These are phyloP conservation scores for Falcaria lacertinaria DNA, from an alignment of 2,888 invertebrate genomes.

Conservation along the genomic window DNA sequence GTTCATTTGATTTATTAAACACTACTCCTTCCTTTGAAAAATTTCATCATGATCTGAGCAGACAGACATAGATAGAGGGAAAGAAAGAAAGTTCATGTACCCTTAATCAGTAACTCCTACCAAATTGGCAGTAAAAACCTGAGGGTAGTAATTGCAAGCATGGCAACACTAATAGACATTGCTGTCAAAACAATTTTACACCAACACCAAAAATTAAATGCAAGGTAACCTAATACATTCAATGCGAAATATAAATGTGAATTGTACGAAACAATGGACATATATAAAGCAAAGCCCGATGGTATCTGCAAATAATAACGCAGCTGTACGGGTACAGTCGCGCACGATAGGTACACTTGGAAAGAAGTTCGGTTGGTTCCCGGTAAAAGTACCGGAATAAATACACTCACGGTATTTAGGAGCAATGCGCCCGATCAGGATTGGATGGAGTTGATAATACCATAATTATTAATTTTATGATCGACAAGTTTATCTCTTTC, in stretches of 20 bases:
- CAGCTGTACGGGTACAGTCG: constrained; percentile 30
- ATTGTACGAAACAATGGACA: constrained; percentile 23
- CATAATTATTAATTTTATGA: constrained; percentile 1
- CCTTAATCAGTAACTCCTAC: too few relatives aligned
- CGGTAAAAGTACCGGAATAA: constrained; percentile 70
- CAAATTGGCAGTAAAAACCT: too few relatives aligned
- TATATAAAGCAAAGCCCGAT: constrained; percentile 35
- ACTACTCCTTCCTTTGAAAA: too few relatives aligned
- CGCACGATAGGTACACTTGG: constrained; percentile 21
- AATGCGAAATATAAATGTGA: constrained; percentile 8
- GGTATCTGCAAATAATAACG: constrained; percentile 45
- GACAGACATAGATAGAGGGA: too few relatives aligned
- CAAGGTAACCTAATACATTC: background rate
- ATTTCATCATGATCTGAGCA: too few relatives aligned
- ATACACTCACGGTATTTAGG: constrained; percentile 55
- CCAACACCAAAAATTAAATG: background rate
- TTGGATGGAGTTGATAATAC: constrained; percentile 33
- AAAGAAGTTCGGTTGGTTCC: constrained; percentile 46
- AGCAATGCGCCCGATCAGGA: constrained; percentile 33
- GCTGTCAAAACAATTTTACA: too few relatives aligned
- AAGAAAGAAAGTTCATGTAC: too few relatives aligned
- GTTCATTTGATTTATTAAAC: too few relatives aligned
- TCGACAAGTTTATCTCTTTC: too few relatives aligned
- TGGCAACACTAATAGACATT: too few relatives aligned
- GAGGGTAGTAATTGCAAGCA: too few relatives aligned